phyloP scores from a whole-genome alignment of 2,797 vertebrate species.

The Eidolon dupreanum region DNA sequence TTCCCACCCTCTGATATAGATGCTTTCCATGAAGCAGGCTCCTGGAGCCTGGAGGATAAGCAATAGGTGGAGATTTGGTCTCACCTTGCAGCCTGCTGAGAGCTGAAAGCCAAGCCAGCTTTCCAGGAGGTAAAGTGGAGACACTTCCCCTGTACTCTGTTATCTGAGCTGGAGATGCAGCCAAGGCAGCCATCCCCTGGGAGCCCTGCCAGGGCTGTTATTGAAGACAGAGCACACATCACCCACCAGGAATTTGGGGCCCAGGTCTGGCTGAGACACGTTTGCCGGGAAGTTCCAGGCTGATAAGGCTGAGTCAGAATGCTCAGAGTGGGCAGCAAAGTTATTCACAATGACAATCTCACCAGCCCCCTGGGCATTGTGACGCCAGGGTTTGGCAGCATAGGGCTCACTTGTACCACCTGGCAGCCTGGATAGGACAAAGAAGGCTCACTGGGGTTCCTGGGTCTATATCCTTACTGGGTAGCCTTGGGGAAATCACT shows the following conservation, averaged over 20 bases:
- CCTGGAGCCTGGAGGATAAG: neutral
- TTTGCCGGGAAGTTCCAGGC: constrained; percentile 24
- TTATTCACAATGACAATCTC: neutral
- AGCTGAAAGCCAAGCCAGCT: neutral
- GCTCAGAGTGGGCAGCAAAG: neutral
- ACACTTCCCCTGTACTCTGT: neutral
- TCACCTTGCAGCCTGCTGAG: neutral
- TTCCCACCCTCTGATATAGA: neutral
- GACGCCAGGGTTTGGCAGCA: neutral
- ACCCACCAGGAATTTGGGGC: constrained; percentile 70
- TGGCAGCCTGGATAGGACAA: accelerated
- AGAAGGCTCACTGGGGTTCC: neutral
- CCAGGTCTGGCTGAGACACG: neutral
- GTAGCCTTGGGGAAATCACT: neutral
- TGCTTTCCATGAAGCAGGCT: neutral
- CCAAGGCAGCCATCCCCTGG: neutral
- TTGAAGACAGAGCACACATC: constrained; percentile 3
- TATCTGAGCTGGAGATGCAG: constrained; percentile 47
- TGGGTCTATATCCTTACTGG: neutral
- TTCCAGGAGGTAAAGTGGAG: constrained; percentile 41
- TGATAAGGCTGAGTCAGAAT: constrained; percentile 32
- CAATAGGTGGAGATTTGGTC: neutral
- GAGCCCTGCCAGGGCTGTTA: constrained; percentile 61
- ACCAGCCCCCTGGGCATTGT: neutral
- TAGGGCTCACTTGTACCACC: neutral